These are phyloP conservation scores for Ornithorhynchus anatinus DNA, from an alignment of 2,113 vertebrate genomes.

Conservation along the genomic window DNA sequence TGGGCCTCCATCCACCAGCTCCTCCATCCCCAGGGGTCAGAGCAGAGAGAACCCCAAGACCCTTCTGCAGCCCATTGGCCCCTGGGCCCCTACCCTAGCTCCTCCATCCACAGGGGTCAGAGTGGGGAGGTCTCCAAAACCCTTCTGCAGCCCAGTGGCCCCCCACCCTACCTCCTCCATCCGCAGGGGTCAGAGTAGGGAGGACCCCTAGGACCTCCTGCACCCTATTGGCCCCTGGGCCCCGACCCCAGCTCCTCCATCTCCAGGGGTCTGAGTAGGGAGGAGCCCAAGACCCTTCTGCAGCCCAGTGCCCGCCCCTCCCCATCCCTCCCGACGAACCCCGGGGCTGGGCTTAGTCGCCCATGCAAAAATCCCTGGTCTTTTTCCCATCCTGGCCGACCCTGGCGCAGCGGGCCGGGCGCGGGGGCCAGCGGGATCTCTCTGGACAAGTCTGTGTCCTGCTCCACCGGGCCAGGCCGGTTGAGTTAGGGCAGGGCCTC, in stretches of 20 bases:
- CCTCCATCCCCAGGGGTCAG: neutral
- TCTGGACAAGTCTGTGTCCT: slow-evolving; percentile 80
- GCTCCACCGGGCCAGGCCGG: slow-evolving; percentile 76
- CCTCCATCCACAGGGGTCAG: no score
- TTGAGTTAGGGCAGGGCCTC: slow-evolving; percentile 85
- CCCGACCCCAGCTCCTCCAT: no score
- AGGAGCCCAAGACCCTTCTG: neutral
- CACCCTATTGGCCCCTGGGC: no score
- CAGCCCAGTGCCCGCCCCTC: neutral
- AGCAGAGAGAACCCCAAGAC: neutral
- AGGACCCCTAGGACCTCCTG: no score
- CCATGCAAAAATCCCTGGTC: slow-evolving; percentile 84
- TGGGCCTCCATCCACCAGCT: no score
- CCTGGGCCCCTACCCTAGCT: neutral
- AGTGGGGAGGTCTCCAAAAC: no score
- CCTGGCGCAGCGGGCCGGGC: slow-evolving; percentile 76
- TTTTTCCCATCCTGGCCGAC: slow-evolving; percentile 76
- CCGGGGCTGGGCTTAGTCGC: slow-evolving; percentile 62
- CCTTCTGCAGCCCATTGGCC: neutral
- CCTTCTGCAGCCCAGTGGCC: no score
- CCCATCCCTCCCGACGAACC: no score
- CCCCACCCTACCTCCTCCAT: neutral
- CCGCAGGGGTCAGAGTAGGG: neutral
- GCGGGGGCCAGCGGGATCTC: slow-evolving; percentile 82
- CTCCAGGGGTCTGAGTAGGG: neutral